Evolutionary conservation across 2,797 vertebrate genomes (phyloP).

Genomic region (Pseudochirops corinnae): DNA sequence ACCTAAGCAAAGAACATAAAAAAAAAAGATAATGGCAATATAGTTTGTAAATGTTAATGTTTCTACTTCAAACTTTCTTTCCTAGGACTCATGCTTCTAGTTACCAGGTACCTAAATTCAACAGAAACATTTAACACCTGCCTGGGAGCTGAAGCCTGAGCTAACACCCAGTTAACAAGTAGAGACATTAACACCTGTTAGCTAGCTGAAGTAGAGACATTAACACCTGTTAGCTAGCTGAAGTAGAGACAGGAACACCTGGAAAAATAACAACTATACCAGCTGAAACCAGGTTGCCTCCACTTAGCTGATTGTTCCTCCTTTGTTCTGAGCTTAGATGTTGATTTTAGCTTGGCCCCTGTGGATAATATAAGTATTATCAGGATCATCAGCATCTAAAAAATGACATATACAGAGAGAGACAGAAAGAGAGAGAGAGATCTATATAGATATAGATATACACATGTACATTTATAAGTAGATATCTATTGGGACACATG

Average conservation of each 20-base stretch:
- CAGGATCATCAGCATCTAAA: neutral
- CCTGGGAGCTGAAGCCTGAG: conserved; percentile 10
- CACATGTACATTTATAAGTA: neutral
- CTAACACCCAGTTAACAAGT: neutral
- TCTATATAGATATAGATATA: neutral
- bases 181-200: conserved; percentile 13
- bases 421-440: too few species aligned
- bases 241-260: neutral
- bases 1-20: conserved; percentile 13
- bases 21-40: conserved; percentile 9
- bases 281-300: neutral
- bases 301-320: neutral
- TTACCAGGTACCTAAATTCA: conserved; percentile 29
- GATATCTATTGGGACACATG: neutral
- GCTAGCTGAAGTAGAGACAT: conserved; percentile 13
- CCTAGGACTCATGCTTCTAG: neutral
- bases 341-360: neutral
- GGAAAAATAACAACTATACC: neutral
- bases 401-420: neutral
- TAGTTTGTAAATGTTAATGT: conserved; percentile 32
- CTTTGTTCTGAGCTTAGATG: neutral
- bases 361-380: neutral
- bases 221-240: conserved; percentile 23
- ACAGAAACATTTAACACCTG: neutral
- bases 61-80: conserved; percentile 2